Evolutionary conservation across 2,113 vertebrate genomes (phyloP), one percentile per base, ranked within the genome.

Genomic region (Sebastes schlegelii): DNA sequence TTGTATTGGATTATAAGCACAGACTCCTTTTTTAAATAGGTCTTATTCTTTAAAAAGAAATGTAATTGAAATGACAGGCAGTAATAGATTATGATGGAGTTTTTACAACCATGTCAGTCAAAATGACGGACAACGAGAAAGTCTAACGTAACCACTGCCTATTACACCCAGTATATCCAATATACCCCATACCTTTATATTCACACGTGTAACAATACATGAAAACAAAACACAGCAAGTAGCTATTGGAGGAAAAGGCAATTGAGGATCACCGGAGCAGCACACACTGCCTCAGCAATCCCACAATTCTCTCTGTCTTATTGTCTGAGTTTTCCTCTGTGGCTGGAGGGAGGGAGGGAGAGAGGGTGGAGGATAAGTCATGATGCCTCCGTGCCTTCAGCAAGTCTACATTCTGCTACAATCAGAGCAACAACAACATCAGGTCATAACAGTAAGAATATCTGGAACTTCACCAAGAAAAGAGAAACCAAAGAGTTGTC

Each of bases 301-400:
- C 57, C 64, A 55, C 65, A 61, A 45, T 46, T 48, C 62, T 76
- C 46, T 45, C 19, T 68, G 65, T 66, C 42, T 63, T 70, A 17
- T 19, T 71, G 43, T 71, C n/a, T 42, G 16, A 13, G 51, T 69
- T 75, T 57, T 52, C 16, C 48, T 17, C 0, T 40, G 42, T 16
- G 46, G 55, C 23, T 60, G 42, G 16, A 17, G 7, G 23, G 57
- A 8, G 26, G 45, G 3, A 21, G 11, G 55, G 26, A 54, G 34
- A 0, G 26, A 34, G 26, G 34, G 34, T 4, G 55, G 46, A 34
- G 69, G 26, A 55, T 43, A 6, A 23, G 67, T 65, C 58, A 16
- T 43, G 45, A 60, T 43, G 5, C 48, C 43, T 52, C 43, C 46
- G 17, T 8, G 19, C n/a, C 51, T 11, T n/a, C 7, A 23, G n/a